Percentiles rank a stretch among this genome's conserved stretches.
Evolutionary conservation across 2,113 vertebrate genomes (phyloP).

Genomic region (Hiodon alosoides): DNA sequence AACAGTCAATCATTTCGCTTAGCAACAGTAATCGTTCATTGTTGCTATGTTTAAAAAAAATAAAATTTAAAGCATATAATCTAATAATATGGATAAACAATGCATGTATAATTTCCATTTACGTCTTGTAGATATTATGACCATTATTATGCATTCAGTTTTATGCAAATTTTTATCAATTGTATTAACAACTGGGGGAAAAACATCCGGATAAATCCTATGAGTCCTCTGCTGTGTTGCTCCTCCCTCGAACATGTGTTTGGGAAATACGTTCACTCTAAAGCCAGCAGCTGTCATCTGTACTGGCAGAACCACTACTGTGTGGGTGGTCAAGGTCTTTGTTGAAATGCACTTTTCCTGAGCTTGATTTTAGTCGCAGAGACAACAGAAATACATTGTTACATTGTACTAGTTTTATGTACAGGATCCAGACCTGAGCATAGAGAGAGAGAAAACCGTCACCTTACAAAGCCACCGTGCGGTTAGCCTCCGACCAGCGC

Average conservation of each 20-base stretch:
- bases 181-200: neutral
- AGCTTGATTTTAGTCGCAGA: neutral
- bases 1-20: no score
- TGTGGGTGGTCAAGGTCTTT: constrained; percentile 47
- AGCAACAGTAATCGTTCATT: no score
- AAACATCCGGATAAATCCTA: neutral
- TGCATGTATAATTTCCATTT: no score
- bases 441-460: neutral
- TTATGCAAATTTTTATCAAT: neutral
- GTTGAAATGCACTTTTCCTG: constrained; percentile 34
- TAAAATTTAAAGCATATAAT: no score
- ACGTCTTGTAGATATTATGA: no score
- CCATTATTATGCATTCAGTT: no score
- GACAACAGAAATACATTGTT: neutral
- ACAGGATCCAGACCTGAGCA: neutral
- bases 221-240: neutral
- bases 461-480: neutral
- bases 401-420: neutral
- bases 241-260: neutral
- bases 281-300: constrained; percentile 54
- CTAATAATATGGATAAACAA: no score
- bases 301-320: constrained; percentile 40
- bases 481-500: neutral
- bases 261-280: neutral
- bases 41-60: no score